A percentile compares a stretch with the other conserved stretches of the same genome.
Conservation (phyloP, 2,113 vertebrate species). For the Triplophysa tibetana region DNA sequence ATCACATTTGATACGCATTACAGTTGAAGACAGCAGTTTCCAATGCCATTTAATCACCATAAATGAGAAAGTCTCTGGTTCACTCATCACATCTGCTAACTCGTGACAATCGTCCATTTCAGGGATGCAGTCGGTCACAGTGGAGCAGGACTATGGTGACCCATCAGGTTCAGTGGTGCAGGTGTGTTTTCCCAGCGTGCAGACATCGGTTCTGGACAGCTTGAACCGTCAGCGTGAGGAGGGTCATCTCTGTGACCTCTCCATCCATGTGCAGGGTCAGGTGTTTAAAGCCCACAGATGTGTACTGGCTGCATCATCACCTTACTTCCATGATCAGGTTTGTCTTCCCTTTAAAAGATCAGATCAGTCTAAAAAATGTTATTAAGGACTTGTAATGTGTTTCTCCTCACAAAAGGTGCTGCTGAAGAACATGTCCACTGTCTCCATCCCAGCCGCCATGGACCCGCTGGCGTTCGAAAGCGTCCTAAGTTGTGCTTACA, state of each 20-base stretch:
- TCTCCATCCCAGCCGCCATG: constrained; percentile 86
- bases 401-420: constrained; percentile 75
- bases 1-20: too few species aligned
- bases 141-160: constrained; percentile 10
- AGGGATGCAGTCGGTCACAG: constrained; percentile 17
- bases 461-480: constrained; percentile 89
- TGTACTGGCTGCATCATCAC: constrained; percentile 80
- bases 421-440: constrained; percentile 87
- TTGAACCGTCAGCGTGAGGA: constrained; percentile 88
- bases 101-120: not conserved
- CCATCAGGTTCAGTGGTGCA: constrained; percentile 71
- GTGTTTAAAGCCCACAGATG: constrained; percentile 82
- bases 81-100: not conserved
- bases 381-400: not conserved
- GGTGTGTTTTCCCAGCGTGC: constrained; percentile 84
- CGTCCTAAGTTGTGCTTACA: constrained; percentile 88
- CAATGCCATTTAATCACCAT: too few species aligned
- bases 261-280: constrained; percentile 81
- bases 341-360: not conserved
- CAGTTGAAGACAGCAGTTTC: too few species aligned
- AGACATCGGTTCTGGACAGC: constrained; percentile 82
- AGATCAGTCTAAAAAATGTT: not conserved
- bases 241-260: constrained; percentile 81
- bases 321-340: constrained; percentile 86
- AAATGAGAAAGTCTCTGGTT: too few species aligned